Evolutionary conservation across 2,113 vertebrate genomes (phyloP).

Genomic region (Cariama cristata): DNA sequence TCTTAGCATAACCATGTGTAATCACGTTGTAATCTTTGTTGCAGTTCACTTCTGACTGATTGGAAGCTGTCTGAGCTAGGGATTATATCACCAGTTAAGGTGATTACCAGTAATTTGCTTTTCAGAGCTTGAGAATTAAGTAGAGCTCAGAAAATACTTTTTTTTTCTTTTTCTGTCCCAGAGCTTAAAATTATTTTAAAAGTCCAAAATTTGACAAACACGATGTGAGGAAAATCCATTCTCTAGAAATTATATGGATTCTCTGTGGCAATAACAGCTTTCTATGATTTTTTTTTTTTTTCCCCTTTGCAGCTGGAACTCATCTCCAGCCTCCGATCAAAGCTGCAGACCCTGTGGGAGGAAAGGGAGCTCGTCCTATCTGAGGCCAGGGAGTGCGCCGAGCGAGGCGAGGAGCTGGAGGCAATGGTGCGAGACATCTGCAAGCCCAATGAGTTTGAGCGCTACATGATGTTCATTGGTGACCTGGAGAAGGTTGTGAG

Average conservation of each 20-base stretch:
- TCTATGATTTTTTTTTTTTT: background rate
- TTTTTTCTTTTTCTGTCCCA: background rate
- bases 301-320: conserved; percentile 77
- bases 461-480: conserved; percentile 87
- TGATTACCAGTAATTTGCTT: background rate
- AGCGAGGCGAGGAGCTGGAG: conserved; percentile 68
- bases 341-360: conserved; percentile 72
- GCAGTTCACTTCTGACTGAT: background rate
- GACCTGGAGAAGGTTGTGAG: conserved; percentile 93
- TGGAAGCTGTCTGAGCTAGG: background rate
- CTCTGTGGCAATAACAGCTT: background rate
- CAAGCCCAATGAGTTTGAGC: conserved; percentile 83
- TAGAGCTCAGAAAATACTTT: background rate
- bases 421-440: conserved; percentile 74
- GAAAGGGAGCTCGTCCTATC: conserved; percentile 69
- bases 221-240: accelerated
- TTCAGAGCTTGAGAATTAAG: background rate
- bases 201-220: background rate
- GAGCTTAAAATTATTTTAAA: background rate
- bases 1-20: background rate
- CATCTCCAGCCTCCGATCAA: conserved; percentile 70
- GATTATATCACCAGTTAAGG: background rate
- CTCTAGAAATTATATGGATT: accelerated
- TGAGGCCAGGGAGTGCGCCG: conserved; percentile 66
- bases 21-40: background rate